Percentiles rank a stretch among this genome's conserved stretches.
phyloP scores from a whole-genome alignment of 2,888 invertebrate species.

The Julus scandinavius region DNA sequence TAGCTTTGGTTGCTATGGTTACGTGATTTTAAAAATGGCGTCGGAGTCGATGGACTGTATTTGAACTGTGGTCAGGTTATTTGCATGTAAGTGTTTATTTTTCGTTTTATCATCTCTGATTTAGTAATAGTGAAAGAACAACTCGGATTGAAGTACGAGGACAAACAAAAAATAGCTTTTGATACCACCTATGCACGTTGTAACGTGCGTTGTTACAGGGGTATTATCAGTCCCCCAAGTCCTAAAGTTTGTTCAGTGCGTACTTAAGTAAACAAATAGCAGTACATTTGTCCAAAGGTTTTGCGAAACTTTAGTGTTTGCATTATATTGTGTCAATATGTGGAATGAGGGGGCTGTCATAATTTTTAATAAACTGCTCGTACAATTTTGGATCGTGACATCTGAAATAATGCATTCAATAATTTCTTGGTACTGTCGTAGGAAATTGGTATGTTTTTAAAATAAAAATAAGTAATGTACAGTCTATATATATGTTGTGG shows the following conservation, averaged over 20 bases:
- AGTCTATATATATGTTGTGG: neutral
- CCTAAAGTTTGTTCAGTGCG: neutral
- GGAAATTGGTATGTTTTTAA: slow-evolving; percentile 12
- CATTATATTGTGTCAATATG: neutral
- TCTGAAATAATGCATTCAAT: slow-evolving; percentile 46
- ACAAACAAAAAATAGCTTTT: neutral
- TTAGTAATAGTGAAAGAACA: neutral
- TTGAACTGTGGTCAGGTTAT: neutral
- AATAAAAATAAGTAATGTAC: neutral
- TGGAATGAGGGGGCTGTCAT: neutral
- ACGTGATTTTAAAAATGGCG: neutral
- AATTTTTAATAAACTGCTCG: neutral
- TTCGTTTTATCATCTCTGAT: neutral
- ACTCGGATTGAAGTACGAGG: neutral
- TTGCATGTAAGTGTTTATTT: neutral
- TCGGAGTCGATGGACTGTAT: neutral
- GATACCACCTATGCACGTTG: neutral
- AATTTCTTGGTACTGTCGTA: slow-evolving; percentile 49
- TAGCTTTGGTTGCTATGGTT: slow-evolving; percentile 21
- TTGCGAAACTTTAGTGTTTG: neutral
- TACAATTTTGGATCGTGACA: neutral
- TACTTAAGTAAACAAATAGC: neutral
- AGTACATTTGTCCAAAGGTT: neutral
- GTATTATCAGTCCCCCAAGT: neutral
- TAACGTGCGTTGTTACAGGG: neutral